Conservation (phyloP, 2,888 invertebrate genomes). For the Vesta saturnalis region DNA sequence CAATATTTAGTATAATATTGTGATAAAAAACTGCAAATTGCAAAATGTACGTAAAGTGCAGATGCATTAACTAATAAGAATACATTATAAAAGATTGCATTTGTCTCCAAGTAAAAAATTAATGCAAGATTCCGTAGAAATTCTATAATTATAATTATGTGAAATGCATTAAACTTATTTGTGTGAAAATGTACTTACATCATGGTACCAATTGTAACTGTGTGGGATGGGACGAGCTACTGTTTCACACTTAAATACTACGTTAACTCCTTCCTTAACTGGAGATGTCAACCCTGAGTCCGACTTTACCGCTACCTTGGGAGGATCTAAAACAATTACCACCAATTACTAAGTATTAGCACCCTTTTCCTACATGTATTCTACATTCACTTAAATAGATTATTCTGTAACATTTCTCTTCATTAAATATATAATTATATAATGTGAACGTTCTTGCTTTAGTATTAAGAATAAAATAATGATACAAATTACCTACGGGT, state of each 20-base stretch:
- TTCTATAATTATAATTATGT: too few relatives aligned
- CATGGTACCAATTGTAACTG: conserved; percentile 82
- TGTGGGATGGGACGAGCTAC: conserved; percentile 80
- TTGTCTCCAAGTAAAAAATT: too few relatives aligned
- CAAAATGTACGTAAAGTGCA: too few relatives aligned
- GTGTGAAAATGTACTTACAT: conserved; percentile 69
- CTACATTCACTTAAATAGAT: too few relatives aligned
- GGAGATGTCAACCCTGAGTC: conserved; percentile 68
- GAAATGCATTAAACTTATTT: not conserved
- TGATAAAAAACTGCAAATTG: too few relatives aligned
- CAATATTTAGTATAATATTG: too few relatives aligned
- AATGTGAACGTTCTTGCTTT: too few relatives aligned
- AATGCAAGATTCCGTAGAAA: too few relatives aligned
- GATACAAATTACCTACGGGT: not conserved
- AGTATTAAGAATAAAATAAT: too few relatives aligned
- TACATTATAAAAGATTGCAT: too few relatives aligned
- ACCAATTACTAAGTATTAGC: conserved; percentile 28
- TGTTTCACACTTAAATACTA: conserved; percentile 80
- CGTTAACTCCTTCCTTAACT: conserved; percentile 76
- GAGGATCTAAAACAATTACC: conserved; percentile 74
- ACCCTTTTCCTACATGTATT: conserved; percentile 22
- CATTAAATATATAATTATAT: not conserved
- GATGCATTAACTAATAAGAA: too few relatives aligned
- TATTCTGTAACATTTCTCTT: not conserved
- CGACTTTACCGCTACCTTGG: conserved; percentile 75